Percentiles rank a stretch among this genome's conserved stretches.
Conservation (phyloP, 2,888 invertebrate genomes). For the Epicampocera succincta region DNA sequence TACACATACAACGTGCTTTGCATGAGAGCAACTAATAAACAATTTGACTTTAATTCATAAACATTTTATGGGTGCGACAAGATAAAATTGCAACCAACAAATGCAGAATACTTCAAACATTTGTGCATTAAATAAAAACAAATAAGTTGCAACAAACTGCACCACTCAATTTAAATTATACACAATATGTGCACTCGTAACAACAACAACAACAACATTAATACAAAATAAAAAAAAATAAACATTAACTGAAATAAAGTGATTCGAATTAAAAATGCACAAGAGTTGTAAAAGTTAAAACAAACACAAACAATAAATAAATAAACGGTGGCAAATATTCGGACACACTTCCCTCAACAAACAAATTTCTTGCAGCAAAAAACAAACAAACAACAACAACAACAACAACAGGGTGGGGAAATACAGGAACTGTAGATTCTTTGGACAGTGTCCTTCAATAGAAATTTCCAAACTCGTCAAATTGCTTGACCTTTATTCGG, state of each 20-base stretch:
- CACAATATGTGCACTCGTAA: background rate
- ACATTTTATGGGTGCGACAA: slow-evolving; percentile 64
- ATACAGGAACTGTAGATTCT: too few species aligned
- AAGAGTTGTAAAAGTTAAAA: slow-evolving; percentile 31
- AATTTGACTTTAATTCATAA: slow-evolving; percentile 64
- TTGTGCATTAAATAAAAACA: slow-evolving; percentile 33
- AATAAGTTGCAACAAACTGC: slow-evolving; percentile 42
- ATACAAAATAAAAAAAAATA: too few species aligned
- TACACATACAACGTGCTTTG: slow-evolving; percentile 46
- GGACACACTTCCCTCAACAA: slow-evolving; percentile 60
- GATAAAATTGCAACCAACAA: slow-evolving; percentile 50
- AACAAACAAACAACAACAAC: too few species aligned
- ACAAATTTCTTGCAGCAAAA: background rate
- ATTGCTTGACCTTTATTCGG: too few species aligned
- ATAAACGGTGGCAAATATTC: slow-evolving; percentile 64
- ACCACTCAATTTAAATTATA: background rate
- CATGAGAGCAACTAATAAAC: slow-evolving; percentile 56
- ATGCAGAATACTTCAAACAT: slow-evolving; percentile 26
- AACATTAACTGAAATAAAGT: slow-evolving; percentile 43
- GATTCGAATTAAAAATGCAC: slow-evolving; percentile 54
- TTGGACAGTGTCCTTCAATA: too few species aligned
- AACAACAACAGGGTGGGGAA: too few species aligned
- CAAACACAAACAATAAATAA: slow-evolving; percentile 4
- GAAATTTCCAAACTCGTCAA: too few species aligned
- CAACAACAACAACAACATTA: background rate